phyloP scores from a whole-genome alignment of 1,140 invertebrate species.

The Solenopsis invicta region DNA sequence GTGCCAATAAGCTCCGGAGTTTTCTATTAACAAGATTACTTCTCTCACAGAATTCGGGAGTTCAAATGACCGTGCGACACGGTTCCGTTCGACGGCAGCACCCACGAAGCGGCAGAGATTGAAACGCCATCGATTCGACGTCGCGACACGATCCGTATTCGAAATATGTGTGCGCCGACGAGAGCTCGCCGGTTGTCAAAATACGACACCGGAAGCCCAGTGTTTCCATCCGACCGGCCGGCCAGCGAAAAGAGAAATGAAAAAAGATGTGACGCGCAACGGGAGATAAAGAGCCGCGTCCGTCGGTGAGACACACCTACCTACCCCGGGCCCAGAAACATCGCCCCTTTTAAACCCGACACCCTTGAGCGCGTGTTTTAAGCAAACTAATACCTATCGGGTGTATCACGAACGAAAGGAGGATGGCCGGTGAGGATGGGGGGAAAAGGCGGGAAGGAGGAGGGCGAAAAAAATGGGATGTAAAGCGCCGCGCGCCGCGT shows the following conservation, averaged over 20 bases:
- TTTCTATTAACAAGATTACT: conserved; percentile 63
- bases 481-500: conserved; percentile 51
- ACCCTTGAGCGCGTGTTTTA: conserved; percentile 79
- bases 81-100: background rate
- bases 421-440: background rate
- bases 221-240: conserved; percentile 1
- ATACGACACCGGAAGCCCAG: conserved; percentile 31
- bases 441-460: background rate
- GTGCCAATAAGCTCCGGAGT: conserved; percentile 45
- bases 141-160: background rate
- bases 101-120: conserved; percentile 7
- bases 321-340: background rate
- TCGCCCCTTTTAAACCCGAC: conserved; percentile 75
- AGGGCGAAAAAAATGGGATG: conserved; percentile 10
- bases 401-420: conserved; percentile 61
- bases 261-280: conserved; percentile 2
- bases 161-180: background rate
- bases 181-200: conserved; percentile 37
- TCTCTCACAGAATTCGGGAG: conserved; percentile 24
- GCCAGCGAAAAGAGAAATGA: background rate
- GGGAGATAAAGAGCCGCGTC: background rate
- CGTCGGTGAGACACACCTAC: conserved; percentile 23
- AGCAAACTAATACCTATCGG: conserved; percentile 81
- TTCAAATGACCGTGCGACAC: conserved; percentile 2
- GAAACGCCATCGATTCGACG: conserved; percentile 18